phyloP scores from a whole-genome alignment of 2,888 invertebrate genomes.

The Furcula furcula region DNA sequence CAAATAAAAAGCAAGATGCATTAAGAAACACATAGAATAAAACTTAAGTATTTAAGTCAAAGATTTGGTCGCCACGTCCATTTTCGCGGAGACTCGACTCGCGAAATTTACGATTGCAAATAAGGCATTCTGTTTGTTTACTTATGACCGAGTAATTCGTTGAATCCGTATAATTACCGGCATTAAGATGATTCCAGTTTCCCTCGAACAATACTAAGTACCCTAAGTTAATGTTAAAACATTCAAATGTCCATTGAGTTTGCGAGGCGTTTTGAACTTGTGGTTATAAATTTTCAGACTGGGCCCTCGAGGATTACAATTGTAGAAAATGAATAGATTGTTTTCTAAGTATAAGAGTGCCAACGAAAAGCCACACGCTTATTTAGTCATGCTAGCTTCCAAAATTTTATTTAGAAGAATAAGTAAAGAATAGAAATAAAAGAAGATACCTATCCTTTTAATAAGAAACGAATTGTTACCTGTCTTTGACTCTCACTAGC shows the following conservation, averaged over 20 bases:
- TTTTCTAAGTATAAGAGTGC: conserved; percentile 14
- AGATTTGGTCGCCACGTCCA: background rate
- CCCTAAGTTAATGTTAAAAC: conserved; percentile 75
- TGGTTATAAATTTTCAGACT: conserved; percentile 67
- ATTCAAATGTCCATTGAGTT: conserved; percentile 73
- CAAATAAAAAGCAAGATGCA: too few species aligned
- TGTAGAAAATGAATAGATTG: conserved; percentile 51
- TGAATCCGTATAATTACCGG: conserved; percentile 81
- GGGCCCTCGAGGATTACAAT: conserved; percentile 48
- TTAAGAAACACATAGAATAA: too few species aligned
- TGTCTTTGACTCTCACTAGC: too few species aligned
- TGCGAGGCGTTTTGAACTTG: conserved; percentile 53
- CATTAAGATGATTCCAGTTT: conserved; percentile 78
- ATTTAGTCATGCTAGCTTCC: too few species aligned
- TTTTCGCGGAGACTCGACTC: conserved; percentile 19
- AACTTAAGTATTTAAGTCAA: background rate
- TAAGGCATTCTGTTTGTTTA: conserved; percentile 76
- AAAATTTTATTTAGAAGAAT: too few species aligned
- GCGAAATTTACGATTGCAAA: conserved; percentile 77
- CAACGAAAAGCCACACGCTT: too few species aligned
- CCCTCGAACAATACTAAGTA: conserved; percentile 56
- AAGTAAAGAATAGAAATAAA: too few species aligned
- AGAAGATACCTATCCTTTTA: too few species aligned
- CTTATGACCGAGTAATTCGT: conserved; percentile 80
- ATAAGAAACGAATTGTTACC: too few species aligned